Percentiles rank a stretch among this genome's conserved stretches.
Conservation (phyloP, 2,797 vertebrate genomes). For the Anas bahamensis region DNA sequence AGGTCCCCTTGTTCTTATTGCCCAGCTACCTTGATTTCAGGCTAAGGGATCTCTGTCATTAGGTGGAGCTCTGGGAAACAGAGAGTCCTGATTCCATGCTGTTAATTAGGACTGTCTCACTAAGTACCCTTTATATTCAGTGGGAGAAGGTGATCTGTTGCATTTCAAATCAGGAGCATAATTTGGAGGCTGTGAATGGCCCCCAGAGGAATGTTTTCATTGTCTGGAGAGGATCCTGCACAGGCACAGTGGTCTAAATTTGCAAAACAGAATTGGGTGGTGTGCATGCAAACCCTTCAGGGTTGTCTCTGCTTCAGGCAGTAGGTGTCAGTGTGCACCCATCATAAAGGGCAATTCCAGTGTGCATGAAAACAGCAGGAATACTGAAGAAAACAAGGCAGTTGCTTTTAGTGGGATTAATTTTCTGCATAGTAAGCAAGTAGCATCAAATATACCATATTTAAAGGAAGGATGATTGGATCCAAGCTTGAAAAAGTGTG, state of each 20-base stretch:
- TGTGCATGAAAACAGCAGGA: neutral
- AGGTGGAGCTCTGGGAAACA: too few species aligned
- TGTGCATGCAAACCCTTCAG: neutral
- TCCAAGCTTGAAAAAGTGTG: neutral
- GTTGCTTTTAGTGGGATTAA: neutral
- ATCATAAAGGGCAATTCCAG: neutral
- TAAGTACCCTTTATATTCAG: neutral
- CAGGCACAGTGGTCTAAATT: neutral
- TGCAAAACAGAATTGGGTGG: rapidly evolving
- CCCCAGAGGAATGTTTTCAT: neutral
- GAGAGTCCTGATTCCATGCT: too few species aligned
- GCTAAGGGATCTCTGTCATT: neutral
- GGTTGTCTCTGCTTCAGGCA: slow-evolving; percentile 10
- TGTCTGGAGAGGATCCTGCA: neutral
- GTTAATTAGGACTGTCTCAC: neutral
- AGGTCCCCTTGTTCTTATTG: neutral
- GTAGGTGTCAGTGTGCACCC: slow-evolving; percentile 65
- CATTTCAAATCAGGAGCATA: neutral
- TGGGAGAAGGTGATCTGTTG: too few species aligned
- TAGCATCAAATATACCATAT: neutral
- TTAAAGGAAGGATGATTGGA: neutral
- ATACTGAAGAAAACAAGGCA: neutral
- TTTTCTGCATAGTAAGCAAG: neutral
- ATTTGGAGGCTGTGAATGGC: neutral
- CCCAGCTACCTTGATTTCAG: neutral